These are phyloP conservation scores for Rhaphigaster nebulosa DNA, from an alignment of 2,888 invertebrate genomes.

Conservation along the genomic window DNA sequence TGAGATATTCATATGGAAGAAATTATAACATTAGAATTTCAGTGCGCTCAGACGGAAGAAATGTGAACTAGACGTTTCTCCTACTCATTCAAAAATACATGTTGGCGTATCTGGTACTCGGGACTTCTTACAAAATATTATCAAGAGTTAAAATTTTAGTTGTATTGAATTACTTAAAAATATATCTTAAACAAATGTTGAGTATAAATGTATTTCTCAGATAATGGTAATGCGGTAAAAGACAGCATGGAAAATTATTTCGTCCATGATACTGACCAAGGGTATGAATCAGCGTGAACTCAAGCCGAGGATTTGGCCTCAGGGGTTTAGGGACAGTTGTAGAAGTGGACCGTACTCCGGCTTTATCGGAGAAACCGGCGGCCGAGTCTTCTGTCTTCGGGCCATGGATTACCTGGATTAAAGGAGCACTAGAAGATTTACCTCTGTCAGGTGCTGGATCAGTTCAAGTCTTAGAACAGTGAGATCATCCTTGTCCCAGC, in stretches of 20 bases:
- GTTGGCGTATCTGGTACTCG: too few species aligned
- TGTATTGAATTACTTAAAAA: too few species aligned
- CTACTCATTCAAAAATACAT: too few species aligned
- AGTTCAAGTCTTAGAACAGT: not conserved
- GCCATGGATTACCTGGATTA: not conserved
- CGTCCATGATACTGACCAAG: not conserved
- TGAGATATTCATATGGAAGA: too few species aligned
- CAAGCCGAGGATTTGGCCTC: not conserved
- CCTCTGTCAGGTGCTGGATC: not conserved
- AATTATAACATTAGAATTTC: too few species aligned
- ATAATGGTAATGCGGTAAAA: not conserved
- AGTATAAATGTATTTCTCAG: too few species aligned
- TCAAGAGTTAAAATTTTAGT: too few species aligned
- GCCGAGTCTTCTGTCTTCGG: not conserved
- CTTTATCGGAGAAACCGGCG: not conserved
- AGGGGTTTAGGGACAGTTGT: not conserved
- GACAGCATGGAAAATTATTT: not conserved
- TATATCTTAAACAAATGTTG: too few species aligned
- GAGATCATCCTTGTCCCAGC: not conserved
- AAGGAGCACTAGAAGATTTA: not conserved
- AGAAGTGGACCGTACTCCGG: not conserved
- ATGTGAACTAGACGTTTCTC: too few species aligned
- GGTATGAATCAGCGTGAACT: not conserved
- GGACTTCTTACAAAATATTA: too few species aligned
- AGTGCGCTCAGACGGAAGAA: too few species aligned